These are phyloP conservation scores for Zaprionus bogoriensis DNA, from an alignment of 2,888 invertebrate species.

Conservation along the genomic window DNA sequence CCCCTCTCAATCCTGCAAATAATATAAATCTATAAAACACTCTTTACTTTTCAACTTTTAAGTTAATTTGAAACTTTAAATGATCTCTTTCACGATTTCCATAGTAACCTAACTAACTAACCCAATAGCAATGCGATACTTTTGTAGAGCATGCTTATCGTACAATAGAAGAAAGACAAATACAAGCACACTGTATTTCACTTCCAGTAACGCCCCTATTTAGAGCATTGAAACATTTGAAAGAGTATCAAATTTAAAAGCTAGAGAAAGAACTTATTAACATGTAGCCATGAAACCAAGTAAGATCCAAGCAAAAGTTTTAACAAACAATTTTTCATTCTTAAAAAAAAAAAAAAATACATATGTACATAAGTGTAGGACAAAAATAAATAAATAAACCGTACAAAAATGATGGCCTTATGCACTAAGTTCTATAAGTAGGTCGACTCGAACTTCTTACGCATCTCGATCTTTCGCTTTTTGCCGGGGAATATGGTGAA, in stretches of 20 bases:
- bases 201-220: neutral
- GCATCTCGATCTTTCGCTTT: slow-evolving; percentile 61
- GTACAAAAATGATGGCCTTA: slow-evolving; percentile 44
- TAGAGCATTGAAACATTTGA: too few species aligned
- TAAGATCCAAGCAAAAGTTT: neutral
- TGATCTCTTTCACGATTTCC: too few species aligned
- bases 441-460: slow-evolving; percentile 69
- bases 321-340: slow-evolving; percentile 50
- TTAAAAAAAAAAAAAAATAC: slow-evolving; percentile 28
- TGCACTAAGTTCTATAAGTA: slow-evolving; percentile 60
- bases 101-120: too few species aligned
- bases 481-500: slow-evolving; percentile 79
- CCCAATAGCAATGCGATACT: neutral
- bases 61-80: too few species aligned
- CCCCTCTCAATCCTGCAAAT: too few species aligned
- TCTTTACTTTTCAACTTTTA: too few species aligned
- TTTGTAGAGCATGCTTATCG: slow-evolving; percentile 11
- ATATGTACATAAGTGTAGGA: slow-evolving; percentile 45
- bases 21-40: too few species aligned
- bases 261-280: too few species aligned
- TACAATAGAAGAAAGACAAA: slow-evolving; percentile 1
- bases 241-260: too few species aligned
- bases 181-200: neutral
- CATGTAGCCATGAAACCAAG: too few species aligned
- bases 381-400: slow-evolving; percentile 64